Evolutionary conservation across 2,888 invertebrate genomes (phyloP).

Genomic region (Pollenia griseotomentosa): DNA sequence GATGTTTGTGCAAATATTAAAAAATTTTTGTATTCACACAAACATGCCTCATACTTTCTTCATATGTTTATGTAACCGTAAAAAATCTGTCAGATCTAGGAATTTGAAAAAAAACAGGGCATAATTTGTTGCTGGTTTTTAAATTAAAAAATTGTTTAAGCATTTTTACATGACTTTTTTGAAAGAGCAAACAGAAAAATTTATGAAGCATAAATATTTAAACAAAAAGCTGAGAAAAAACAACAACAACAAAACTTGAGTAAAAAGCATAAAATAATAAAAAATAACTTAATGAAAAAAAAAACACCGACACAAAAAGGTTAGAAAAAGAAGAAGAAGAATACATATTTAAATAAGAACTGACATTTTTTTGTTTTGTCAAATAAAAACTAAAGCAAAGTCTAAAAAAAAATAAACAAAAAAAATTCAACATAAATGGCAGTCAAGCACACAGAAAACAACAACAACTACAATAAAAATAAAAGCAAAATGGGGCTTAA

Average conservation of each 20-base stretch:
- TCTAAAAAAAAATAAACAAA: conserved; percentile 13
- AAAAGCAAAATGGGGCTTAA: conserved; percentile 36
- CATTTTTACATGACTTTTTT: conserved; percentile 4
- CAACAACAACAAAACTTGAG: not conserved
- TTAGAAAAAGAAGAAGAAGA: conserved; percentile 14
- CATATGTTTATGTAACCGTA: too few species aligned
- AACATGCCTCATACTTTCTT: too few species aligned
- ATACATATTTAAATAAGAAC: conserved; percentile 41
- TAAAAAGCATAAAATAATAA: conserved; percentile 19
- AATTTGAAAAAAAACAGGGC: not conserved
- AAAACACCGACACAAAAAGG: conserved; percentile 28
- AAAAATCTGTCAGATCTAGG: not conserved
- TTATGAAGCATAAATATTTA: conserved; percentile 24
- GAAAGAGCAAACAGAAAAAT: conserved; percentile 18
- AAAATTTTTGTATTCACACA: too few species aligned
- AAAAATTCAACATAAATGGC: conserved; percentile 37
- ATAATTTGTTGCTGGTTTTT: not conserved
- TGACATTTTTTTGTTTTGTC: conserved; percentile 43
- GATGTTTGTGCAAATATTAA: too few species aligned
- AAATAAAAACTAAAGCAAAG: conserved; percentile 42
- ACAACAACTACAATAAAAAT: conserved; percentile 18
- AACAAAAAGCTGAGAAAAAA: not conserved
- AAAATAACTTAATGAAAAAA: conserved; percentile 22
- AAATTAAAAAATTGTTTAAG: not conserved
- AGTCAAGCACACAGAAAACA: conserved; percentile 19